These are phyloP conservation scores for Mycetomoellerius zeteki DNA, from an alignment of 1,140 invertebrate genomes.

Conservation along the genomic window DNA sequence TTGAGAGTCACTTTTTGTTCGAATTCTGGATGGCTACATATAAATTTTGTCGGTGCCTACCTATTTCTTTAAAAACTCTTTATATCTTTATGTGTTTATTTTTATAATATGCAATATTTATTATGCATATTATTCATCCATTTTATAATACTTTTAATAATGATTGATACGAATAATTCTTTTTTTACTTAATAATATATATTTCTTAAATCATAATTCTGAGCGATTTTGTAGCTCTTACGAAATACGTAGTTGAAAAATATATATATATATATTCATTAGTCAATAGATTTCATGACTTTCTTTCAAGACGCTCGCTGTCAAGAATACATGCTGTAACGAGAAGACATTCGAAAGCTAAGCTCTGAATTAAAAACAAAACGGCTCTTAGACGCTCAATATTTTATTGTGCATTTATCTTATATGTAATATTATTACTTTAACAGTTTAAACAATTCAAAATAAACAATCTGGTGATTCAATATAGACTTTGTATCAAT, in stretches of 20 bases:
- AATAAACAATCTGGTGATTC: no score
- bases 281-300: background rate
- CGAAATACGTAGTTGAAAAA: background rate
- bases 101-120: no score
- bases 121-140: background rate
- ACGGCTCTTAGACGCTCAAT: no score
- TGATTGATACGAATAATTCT: background rate
- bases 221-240: background rate
- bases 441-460: no score
- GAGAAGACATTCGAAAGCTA: background rate
- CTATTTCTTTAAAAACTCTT: no score
- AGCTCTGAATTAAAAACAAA: background rate
- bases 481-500: no score
- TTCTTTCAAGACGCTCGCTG: background rate
- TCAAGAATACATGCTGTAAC: background rate
- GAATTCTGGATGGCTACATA: no score
- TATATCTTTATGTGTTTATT: no score
- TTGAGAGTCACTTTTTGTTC: background rate
- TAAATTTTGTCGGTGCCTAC: no score
- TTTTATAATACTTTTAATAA: background rate
- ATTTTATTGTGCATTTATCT: no score
- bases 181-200: background rate
- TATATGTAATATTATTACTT: no score
- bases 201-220: background rate
- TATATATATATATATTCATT: no score